Percentiles rank a stretch among this genome's conserved stretches.
Evolutionary conservation across 1,140 invertebrate species (phyloP).

Genomic region (Camponotus floridanus): DNA sequence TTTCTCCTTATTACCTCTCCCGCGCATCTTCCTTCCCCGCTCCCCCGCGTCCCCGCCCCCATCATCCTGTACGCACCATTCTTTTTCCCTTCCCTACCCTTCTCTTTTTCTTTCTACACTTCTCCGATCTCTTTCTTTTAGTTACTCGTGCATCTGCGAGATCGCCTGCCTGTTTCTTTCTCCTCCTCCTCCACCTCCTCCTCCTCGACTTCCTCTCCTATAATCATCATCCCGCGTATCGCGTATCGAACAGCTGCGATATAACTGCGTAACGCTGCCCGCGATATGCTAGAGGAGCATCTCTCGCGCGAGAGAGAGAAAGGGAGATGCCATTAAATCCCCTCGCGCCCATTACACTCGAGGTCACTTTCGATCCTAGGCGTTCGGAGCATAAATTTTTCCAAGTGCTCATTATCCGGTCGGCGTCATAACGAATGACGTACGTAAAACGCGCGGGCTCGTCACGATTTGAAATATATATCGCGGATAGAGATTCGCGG

Average conservation of each 20-base stretch:
- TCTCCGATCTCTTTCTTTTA: slow-evolving; percentile 41
- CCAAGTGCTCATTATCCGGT: slow-evolving; percentile 50
- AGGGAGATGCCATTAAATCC: slow-evolving; percentile 48
- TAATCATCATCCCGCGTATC: slow-evolving; percentile 60
- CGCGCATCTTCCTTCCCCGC: slow-evolving; percentile 33
- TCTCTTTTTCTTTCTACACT: background rate
- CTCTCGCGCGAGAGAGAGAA: background rate
- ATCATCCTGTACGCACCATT: slow-evolving; percentile 5
- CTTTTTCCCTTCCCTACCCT: background rate
- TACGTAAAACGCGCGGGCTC: slow-evolving; percentile 34
- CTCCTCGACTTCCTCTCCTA: slow-evolving; percentile 40
- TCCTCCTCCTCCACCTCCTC: background rate
- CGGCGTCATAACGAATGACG: slow-evolving; percentile 49
- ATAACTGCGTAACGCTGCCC: slow-evolving; percentile 47
- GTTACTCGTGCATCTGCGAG: background rate
- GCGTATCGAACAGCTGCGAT: slow-evolving; percentile 59
- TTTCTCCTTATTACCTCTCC: slow-evolving; percentile 67
- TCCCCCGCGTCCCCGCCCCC: background rate
- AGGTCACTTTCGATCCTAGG: slow-evolving; percentile 57
- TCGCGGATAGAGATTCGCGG: slow-evolving; percentile 8
- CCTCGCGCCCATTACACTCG: slow-evolving; percentile 42
- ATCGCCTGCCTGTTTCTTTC: background rate
- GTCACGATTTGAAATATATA: slow-evolving; percentile 24
- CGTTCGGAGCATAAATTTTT: slow-evolving; percentile 55
- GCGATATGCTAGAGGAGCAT: slow-evolving; percentile 24